Percentiles rank a stretch among this genome's conserved stretches.
Conservation (phyloP, 2,113 vertebrate genomes). For the Chlorodrepanis virens region DNA sequence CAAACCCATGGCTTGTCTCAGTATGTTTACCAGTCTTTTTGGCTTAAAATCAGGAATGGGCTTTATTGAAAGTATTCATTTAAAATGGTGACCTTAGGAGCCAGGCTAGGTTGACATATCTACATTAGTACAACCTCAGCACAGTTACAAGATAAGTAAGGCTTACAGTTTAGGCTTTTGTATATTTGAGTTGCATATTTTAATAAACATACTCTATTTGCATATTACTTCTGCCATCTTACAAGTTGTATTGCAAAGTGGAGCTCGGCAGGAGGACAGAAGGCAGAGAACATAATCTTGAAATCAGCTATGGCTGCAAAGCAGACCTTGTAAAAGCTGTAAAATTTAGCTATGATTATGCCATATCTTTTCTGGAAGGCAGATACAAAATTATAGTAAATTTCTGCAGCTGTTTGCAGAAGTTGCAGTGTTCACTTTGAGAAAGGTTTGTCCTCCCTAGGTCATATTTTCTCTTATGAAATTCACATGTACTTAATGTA, state of each 20-base stretch:
- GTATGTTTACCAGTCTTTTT: not conserved
- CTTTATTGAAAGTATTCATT: not conserved
- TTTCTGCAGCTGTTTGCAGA: not conserved
- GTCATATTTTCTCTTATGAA: slow-evolving; percentile 1
- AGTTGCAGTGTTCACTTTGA: not conserved
- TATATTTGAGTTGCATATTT: not conserved
- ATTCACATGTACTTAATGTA: not conserved
- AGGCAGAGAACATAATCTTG: not conserved
- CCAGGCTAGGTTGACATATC: not conserved
- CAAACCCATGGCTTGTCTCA: not conserved
- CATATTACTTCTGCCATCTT: not conserved
- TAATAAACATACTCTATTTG: not conserved
- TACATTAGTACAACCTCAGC: not conserved
- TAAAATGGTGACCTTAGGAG: not conserved
- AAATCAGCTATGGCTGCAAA: not conserved
- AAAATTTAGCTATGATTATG: not conserved
- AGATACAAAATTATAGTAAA: not conserved
- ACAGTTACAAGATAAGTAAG: not conserved
- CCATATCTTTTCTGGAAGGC: not conserved
- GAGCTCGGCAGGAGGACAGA: not conserved
- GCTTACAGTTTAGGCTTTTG: not conserved
- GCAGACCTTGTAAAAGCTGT: not conserved
- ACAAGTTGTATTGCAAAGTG: not conserved
- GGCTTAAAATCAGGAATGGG: not conserved
- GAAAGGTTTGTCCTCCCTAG: not conserved